These are phyloP conservation scores for Coryphaenoides rupestris DNA, from an alignment of 2,113 vertebrate species.

Conservation along the genomic window DNA sequence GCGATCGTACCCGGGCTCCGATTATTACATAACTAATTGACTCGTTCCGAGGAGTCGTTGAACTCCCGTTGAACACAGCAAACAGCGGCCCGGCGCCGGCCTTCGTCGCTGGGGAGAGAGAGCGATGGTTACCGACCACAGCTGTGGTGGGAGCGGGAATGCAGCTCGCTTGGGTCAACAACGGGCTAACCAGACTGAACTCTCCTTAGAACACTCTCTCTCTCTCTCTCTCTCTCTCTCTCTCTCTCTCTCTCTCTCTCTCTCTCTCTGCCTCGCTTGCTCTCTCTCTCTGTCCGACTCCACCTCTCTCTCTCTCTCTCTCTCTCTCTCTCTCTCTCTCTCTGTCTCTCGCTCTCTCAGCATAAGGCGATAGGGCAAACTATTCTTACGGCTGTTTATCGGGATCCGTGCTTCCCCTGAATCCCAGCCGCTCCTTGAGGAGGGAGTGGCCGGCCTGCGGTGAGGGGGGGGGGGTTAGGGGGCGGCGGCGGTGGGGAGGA, in stretches of 20 bases:
- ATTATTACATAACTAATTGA: constrained; percentile 30
- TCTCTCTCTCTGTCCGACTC: too few species aligned
- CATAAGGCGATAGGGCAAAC: constrained; percentile 19
- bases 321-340: constrained; percentile 3
- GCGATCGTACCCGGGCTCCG: neutral
- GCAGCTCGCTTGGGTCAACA: constrained; percentile 7
- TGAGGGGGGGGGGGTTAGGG: neutral
- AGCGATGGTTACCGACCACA: neutral
- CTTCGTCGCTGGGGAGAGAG: too few species aligned
- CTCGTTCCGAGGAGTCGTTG: neutral
- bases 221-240: neutral
- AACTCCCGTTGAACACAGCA: constrained; percentile 16
- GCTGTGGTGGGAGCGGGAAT: neutral
- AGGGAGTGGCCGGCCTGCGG: constrained; percentile 4
- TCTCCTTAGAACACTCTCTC: neutral
- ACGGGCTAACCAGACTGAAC: neutral
- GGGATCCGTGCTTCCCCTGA: constrained; percentile 41
- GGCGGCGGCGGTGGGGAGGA: constrained; percentile 19
- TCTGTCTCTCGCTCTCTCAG: too few species aligned
- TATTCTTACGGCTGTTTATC: constrained; percentile 73
- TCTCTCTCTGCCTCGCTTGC: too few species aligned
- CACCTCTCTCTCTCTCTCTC: neutral
- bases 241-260: too few species aligned
- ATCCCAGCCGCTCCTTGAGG: constrained; percentile 20
- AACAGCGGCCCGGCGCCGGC: neutral